Evolutionary conservation across 1,140 invertebrate genomes (phyloP), one percentile per base, ranked within the genome.

Genomic region (Atta colombica): DNA sequence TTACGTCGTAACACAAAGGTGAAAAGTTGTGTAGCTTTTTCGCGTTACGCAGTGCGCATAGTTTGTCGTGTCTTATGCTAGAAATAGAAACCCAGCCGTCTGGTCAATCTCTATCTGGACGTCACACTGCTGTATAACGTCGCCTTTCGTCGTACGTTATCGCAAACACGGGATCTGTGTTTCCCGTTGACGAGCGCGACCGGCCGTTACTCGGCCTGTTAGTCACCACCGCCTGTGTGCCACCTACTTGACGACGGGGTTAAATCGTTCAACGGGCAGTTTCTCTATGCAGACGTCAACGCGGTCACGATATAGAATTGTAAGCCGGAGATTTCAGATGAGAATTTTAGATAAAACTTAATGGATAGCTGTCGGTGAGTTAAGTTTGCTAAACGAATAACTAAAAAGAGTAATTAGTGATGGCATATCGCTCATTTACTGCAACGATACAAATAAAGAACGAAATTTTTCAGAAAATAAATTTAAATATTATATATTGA

Each of bases 171-270:
- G 89, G 85, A 90, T 90, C 89, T 51, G 88, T 89, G 63, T 90
- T 90, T 90, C 72, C 88, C 89, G 28, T 58, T 90, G 89, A 89
- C 88, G 84, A 90, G 88, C 65, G 75, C 61, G 61, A 49, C 60
- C 12, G 28, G 63, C 81, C 35, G 18, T 61, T 71, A 77, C 65
- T 81, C 25, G 6, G 31, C 18, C 82, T 71, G 60, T 89, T 89
- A 89, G 88, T 89, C 77, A 88, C 71, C 60, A 51, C 58, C 77
- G 58, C 45, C 74, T 53, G n/a, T 63, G 53, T 61, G 6, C 58
- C 60, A 77, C 60, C 60, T 25, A 77, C 63, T 82, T 68, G 35
- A 68, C 31, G 31, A 61, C 77, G 53, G 35, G 49, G 80, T 84
- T 84, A 84, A 84, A 82, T 81, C 78, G 78, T 10, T 35, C 53